Base-by-base conservation (phyloP, 2,888 invertebrate genomes). In the Plemyria rubiginata region DNA sequence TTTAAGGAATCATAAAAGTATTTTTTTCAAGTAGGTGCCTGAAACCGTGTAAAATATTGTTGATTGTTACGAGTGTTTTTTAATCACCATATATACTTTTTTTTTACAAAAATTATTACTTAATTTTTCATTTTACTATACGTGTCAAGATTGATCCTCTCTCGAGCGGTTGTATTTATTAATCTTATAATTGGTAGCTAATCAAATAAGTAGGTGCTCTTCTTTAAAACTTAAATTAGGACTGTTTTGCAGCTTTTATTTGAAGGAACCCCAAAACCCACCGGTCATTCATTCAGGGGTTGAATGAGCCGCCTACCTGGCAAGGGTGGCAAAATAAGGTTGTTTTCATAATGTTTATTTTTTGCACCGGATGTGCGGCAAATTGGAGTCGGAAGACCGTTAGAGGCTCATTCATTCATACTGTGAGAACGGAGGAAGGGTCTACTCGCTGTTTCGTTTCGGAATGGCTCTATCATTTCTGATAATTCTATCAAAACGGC, bases 261-360 rank as follows among this genome's bases (percentile, higher is more conserved):
- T 32, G 15, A 12, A n/a, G 1, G 77, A 72, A 52, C 78, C 66
- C 79, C 57, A 78, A 80, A 56, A 74, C 67, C 72, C 73, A 71
- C 66, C 76, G 81, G 81, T 87, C 90, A 90, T 90, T 90, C 87
- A 88, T 85, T 66, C 70, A 62, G 55, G 79, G 81, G 79, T 83
- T 90, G 88, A 87, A 86, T 86, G 84, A 79, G 70, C 60, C 68
- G 69, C 61, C 86, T 91, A 90, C 91, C 91, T 90, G 90, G 76
- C 70, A 66, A 74, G 77, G 78, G 77, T 78, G 78, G 72, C 79
- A 78, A 76, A 73, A 70, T 74, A 74, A 77, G 78, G 74, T 73
- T 76, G 76, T 78, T 73, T 78, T 72, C 71, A 70, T 79, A 79
- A 72, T 81, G 76, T 83, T 81, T 81, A 79, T 79, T 85, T 84